These are phyloP conservation scores for Corythucha ciliata DNA, from an alignment of 2,888 invertebrate genomes.

Conservation along the genomic window DNA sequence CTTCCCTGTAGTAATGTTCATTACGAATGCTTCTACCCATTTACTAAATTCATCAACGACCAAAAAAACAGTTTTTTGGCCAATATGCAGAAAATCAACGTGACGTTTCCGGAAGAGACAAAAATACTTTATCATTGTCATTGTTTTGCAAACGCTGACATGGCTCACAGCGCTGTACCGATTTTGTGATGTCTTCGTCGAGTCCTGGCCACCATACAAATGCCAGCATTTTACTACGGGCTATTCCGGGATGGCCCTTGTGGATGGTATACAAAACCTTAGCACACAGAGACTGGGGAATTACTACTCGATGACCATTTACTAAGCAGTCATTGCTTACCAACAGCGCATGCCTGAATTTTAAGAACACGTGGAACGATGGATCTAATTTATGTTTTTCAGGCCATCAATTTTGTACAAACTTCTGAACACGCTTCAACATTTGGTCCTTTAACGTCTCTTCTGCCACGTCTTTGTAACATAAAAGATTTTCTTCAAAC, in stretches of 20 bases:
- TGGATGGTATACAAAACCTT: not conserved
- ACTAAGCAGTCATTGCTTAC: not conserved
- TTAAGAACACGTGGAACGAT: not conserved
- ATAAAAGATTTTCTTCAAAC: slow-evolving; percentile 1
- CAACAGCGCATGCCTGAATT: not conserved
- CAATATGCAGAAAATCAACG: slow-evolving; percentile 7
- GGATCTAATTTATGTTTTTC: not conserved
- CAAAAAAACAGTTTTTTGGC: not conserved
- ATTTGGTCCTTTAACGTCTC: not conserved
- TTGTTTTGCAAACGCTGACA: slow-evolving; percentile 8
- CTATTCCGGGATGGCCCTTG: slow-evolving; percentile 4
- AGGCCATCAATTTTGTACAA: slow-evolving; percentile 6
- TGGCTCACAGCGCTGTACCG: not conserved
- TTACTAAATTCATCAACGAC: slow-evolving; percentile 1
- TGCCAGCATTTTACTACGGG: slow-evolving; percentile 7
- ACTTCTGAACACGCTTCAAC: not conserved
- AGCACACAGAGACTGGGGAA: not conserved
- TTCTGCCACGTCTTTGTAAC: not conserved
- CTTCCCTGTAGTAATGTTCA: not conserved
- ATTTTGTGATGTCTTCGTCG: slow-evolving; percentile 5
- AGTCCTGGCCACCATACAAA: slow-evolving; percentile 14
- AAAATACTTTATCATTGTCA: not conserved
- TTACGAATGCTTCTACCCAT: not conserved
- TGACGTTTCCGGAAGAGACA: not conserved
- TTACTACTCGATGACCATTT: not conserved